A percentile compares a stretch with the other conserved stretches of the same genome.
Conservation (phyloP, 2,888 invertebrate genomes). For the Ophonus ardosiacus region DNA sequence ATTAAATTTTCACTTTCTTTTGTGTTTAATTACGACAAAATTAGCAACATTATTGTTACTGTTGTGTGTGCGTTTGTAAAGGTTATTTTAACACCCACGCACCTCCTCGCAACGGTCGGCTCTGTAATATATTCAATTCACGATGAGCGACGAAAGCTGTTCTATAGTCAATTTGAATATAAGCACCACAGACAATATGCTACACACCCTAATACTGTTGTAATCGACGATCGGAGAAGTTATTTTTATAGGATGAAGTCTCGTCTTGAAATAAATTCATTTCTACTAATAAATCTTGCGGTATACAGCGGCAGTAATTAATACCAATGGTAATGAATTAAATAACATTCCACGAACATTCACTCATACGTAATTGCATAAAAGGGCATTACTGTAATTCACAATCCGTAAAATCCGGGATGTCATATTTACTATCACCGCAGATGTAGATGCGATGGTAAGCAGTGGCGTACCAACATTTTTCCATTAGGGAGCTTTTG, state of each 20-base stretch:
- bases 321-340: neutral
- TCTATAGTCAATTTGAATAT: slow-evolving; percentile 14
- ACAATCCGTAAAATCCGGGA: neutral
- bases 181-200: neutral
- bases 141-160: neutral
- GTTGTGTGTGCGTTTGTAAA: neutral
- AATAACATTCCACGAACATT: neutral
- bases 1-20: slow-evolving; percentile 15
- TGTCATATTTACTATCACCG: neutral
- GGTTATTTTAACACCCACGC: neutral
- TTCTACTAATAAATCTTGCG: neutral
- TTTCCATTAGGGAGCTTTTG: no score
- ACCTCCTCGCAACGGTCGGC: neutral
- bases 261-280: neutral
- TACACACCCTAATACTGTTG: neutral
- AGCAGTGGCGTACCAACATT: no score
- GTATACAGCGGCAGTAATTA: neutral
- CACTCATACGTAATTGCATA: no score
- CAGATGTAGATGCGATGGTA: no score
- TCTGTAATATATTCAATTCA: slow-evolving; percentile 12
- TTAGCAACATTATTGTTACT: neutral
- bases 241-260: neutral
- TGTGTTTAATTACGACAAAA: neutral
- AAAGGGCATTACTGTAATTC: neutral
- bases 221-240: neutral